Evolutionary conservation across 2,888 invertebrate genomes (phyloP), one percentile per base, ranked within the genome.

Genomic region (Criorhina ranunculi): DNA sequence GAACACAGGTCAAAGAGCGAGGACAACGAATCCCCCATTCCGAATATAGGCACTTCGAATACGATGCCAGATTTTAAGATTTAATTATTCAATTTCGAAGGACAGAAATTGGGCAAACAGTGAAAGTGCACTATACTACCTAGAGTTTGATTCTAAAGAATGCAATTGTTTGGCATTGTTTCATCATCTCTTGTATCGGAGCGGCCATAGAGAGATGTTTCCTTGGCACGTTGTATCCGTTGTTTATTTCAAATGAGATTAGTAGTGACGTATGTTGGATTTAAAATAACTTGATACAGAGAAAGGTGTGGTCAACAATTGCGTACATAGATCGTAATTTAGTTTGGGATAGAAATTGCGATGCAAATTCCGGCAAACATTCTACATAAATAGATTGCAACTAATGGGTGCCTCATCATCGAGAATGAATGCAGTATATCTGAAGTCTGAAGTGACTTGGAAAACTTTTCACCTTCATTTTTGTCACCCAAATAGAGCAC

Each of bases 381-480:
- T 24, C 7, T 33, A n/a, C 19, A 53, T 17, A 40, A 73, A 73
- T 73, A 73, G 60, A 31, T 9, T 19, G 1, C 6, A 37, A 40
- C 24, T 37, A 59, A 59, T 59, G 24, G 24, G 24, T 4, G 57
- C 17, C 7, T 31, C 6, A 6, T 42, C 59, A 57, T n/a, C 8
- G n/a, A 7, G 19, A 49, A 29, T 51, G 35, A 49, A 42, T 67
- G 55, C 33, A 42, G 55, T 19, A 42, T 33, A 9, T 40, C 31
- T 29, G n/a, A 24, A 24, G 1, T 24, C 24, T 40, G 49, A 60
- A 40, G 33, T 62, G 73, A 73, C 62, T 62, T 73, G 15, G 62
- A 62, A 73, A 53, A 73, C 73, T 73, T 62, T 73, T 73, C 73
- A 73, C 73, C 73, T 73, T 73, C 73, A 53, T 73, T 62, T 40